Conservation (phyloP, 2,113 vertebrate genomes). For the Neodon shergylaensis region DNA sequence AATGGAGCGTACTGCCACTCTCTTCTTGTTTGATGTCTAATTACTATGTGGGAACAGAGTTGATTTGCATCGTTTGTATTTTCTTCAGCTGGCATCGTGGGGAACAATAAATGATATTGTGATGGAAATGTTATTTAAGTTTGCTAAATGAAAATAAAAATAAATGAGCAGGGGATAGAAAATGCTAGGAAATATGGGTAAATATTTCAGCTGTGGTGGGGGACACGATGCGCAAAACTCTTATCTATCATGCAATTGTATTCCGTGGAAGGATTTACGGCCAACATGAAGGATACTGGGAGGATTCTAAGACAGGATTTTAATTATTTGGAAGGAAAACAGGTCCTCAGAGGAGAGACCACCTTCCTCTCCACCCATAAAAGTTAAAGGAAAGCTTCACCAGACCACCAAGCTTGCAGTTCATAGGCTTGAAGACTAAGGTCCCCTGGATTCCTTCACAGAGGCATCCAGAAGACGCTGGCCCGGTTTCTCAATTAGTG, state of each 20-base stretch:
- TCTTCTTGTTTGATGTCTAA: constrained; percentile 64
- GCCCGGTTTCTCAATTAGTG: neutral
- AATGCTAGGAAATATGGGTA: constrained; percentile 56
- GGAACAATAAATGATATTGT: constrained; percentile 62
- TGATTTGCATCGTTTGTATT: constrained; percentile 56
- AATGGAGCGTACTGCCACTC: neutral
- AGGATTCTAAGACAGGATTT: constrained; percentile 49
- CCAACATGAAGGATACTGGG: constrained; percentile 33
- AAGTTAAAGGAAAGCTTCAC: constrained; percentile 34
- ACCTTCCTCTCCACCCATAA: constrained; percentile 39
- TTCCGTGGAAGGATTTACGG: constrained; percentile 48
- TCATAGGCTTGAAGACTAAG: neutral
- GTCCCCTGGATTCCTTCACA: neutral
- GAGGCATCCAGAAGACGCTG: neutral
- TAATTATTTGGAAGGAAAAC: constrained; percentile 46
- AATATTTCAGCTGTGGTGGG: constrained; percentile 59
- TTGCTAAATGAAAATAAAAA: constrained; percentile 69
- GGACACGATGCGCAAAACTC: constrained; percentile 37
- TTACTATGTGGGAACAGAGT: constrained; percentile 56
- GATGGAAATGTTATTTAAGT: constrained; percentile 66
- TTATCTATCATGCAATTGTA: constrained; percentile 9
- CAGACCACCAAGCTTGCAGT: constrained; percentile 15
- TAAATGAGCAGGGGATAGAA: constrained; percentile 54
- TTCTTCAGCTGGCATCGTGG: constrained; percentile 59
- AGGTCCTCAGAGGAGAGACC: neutral